phyloP scores from a whole-genome alignment of 2,113 vertebrate genomes.

The Chloebia gouldiae region DNA sequence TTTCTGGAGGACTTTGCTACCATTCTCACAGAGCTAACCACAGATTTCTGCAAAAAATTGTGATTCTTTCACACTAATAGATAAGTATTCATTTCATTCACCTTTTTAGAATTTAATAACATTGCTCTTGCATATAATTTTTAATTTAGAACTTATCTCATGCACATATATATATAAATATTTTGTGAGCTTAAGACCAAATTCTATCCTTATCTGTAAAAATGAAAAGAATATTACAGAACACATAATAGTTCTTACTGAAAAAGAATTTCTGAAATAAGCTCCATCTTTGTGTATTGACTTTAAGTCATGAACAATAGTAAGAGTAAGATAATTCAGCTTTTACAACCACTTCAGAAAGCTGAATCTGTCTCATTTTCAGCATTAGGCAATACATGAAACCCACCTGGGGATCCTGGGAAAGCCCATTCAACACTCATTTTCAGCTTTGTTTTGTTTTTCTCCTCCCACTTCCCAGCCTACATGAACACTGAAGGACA shows the following conservation, averaged over 20 bases:
- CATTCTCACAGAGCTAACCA: not conserved
- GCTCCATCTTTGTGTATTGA: slow-evolving; percentile 70
- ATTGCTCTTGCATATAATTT: not conserved
- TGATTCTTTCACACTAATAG: not conserved
- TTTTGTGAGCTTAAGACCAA: not conserved
- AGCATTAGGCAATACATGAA: slow-evolving; percentile 81
- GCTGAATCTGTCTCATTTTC: slow-evolving; percentile 75
- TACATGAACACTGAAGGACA: slow-evolving; percentile 72
- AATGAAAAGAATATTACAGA: slow-evolving; percentile 27
- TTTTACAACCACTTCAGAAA: slow-evolving; percentile 65
- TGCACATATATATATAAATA: not conserved
- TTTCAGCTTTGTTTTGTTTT: slow-evolving; percentile 72
- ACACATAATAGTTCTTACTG: slow-evolving; percentile 18
- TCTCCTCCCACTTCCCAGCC: slow-evolving; percentile 71
- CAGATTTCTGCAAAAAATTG: not conserved
- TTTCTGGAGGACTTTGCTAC: not conserved
- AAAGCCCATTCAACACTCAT: slow-evolving; percentile 71
- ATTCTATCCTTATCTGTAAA: not conserved
- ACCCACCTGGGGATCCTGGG: slow-evolving; percentile 86
- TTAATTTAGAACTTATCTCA: slow-evolving; percentile 25
- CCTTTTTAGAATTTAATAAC: not conserved
- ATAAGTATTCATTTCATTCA: slow-evolving; percentile 4
- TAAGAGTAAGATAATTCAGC: slow-evolving; percentile 72
- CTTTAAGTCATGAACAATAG: slow-evolving; percentile 67
- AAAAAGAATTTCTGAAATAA: slow-evolving; percentile 66